Percentiles rank a stretch among this genome's conserved stretches.
phyloP scores from a whole-genome alignment of 2,797 vertebrate genomes.

The Fistularia commersonii region DNA sequence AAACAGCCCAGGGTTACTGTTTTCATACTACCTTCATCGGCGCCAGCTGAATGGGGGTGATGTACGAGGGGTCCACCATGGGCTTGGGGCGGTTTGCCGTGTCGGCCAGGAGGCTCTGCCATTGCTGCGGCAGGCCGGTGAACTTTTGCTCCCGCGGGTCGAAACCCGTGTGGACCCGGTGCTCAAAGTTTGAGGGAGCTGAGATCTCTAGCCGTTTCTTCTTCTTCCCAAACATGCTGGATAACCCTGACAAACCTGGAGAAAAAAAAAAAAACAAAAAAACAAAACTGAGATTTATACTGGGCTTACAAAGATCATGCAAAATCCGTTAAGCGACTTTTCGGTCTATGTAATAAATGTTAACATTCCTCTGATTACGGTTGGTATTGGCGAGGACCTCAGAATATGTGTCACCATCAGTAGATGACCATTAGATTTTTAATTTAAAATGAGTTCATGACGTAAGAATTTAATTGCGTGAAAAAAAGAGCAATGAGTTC shows the following conservation, averaged over 20 bases:
- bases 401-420: no score
- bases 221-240: conserved; percentile 99
- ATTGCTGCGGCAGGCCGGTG: conserved; percentile 94
- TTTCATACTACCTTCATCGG: conserved; percentile 90
- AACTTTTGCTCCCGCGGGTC: conserved; percentile 95
- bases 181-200: conserved; percentile 97
- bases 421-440: no score
- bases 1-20: conserved; percentile 6
- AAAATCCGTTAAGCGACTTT: no score
- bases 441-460: no score
- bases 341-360: no score
- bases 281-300: not conserved
- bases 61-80: conserved; percentile 98
- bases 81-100: conserved; percentile 95
- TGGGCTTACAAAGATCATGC: no score
- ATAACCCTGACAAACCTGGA: conserved; percentile 83
- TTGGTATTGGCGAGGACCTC: no score
- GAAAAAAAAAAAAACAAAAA: not conserved
- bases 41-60: conserved; percentile 96
- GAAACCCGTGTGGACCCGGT: conserved; percentile 97
- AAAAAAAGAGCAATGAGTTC: no score
- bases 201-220: conserved; percentile 99
- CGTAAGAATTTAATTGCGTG: no score
- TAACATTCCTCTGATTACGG: no score
- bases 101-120: conserved; percentile 96